A percentile compares a stretch with the other conserved stretches of the same genome.
phyloP scores from a whole-genome alignment of 2,113 vertebrate species.

The Gopherus evgoodei region DNA sequence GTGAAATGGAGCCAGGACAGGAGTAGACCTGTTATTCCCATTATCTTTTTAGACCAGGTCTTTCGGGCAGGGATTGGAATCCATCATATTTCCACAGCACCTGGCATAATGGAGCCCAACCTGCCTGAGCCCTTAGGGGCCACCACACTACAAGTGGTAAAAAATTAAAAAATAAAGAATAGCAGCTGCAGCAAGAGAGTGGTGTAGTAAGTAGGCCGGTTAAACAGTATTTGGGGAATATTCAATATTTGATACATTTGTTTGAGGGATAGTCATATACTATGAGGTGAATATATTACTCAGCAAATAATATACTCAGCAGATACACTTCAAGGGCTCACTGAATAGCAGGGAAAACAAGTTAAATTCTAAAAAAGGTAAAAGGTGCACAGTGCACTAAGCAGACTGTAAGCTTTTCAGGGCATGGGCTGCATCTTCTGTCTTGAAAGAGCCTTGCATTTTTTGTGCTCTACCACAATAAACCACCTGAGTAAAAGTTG shows the following conservation, averaged over 20 bases:
- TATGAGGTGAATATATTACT: background rate
- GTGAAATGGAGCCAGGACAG: background rate
- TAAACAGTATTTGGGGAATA: background rate
- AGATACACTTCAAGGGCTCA: background rate
- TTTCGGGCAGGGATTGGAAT: background rate
- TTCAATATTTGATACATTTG: background rate
- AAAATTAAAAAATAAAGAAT: background rate
- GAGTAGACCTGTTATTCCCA: background rate
- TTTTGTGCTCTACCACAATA: accelerated
- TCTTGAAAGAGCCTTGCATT: background rate
- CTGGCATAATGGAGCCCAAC: accelerated
- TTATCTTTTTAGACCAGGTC: background rate
- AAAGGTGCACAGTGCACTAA: background rate
- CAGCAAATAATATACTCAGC: background rate
- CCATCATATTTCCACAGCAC: background rate
- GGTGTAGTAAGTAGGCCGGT: background rate
- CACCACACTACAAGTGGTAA: background rate
- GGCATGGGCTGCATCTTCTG: background rate
- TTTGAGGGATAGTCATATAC: background rate
- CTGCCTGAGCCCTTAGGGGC: accelerated
- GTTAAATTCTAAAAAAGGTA: background rate
- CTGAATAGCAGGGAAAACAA: background rate
- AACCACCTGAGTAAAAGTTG: background rate
- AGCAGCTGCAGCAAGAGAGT: background rate
- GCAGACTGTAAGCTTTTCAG: background rate